Evolutionary conservation across 2,888 invertebrate genomes (phyloP).

Genomic region (Zygogramma bicolorata): DNA sequence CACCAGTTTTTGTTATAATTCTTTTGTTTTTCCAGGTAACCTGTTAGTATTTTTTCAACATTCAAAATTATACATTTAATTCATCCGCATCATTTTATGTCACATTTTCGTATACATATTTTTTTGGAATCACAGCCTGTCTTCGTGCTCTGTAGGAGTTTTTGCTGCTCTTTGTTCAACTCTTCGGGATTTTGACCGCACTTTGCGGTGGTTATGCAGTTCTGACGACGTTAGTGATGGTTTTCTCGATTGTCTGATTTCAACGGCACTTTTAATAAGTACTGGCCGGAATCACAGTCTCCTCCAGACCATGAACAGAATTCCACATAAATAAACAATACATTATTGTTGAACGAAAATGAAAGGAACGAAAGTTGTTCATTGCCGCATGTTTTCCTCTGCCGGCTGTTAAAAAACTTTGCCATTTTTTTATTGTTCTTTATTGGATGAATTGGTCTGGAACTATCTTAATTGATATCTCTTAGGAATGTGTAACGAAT

Average conservation of each 20-base stretch:
- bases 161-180: background rate
- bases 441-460: background rate
- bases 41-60: no score
- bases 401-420: background rate
- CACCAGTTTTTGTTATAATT: no score
- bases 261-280: background rate
- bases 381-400: background rate
- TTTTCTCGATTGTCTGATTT: background rate
- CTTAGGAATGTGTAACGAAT: background rate
- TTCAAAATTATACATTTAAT: no score
- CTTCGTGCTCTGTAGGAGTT: no score
- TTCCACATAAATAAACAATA: background rate
- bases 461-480: background rate
- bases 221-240: background rate
- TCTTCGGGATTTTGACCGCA: background rate
- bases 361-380: constrained; percentile 1
- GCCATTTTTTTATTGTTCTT: background rate
- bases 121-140: no score
- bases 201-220: background rate
- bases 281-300: background rate
- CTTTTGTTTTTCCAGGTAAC: no score
- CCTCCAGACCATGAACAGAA: background rate
- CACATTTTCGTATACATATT: no score
- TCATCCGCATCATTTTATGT: no score
- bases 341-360: constrained; percentile 3